These are phyloP conservation scores for Pristiophorus japonicus DNA, from an alignment of 2,113 vertebrate genomes.

Conservation along the genomic window DNA sequence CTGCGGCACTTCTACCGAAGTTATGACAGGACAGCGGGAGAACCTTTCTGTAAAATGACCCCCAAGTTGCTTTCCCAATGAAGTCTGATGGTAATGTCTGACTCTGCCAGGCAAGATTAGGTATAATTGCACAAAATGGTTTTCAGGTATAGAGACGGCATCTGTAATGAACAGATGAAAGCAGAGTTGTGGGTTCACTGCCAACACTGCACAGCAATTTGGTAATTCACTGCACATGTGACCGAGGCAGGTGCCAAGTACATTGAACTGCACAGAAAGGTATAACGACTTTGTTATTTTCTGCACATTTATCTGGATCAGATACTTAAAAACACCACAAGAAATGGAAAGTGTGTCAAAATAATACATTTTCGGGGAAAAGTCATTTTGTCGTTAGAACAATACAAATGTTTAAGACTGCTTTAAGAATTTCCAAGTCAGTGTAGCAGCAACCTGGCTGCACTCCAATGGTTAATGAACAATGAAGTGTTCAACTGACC, in stretches of 20 bases:
- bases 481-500: background rate
- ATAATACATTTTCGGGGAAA: background rate
- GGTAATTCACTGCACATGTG: background rate
- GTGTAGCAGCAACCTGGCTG: background rate
- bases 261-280: background rate
- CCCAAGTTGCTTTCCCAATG: background rate
- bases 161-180: background rate
- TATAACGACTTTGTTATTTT: background rate
- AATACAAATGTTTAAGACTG: background rate
- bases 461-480: slow-evolving; percentile 13
- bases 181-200: background rate
- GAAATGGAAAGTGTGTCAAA: background rate
- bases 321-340: background rate
- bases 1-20: background rate
- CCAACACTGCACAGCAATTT: background rate
- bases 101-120: background rate
- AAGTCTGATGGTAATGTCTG: background rate
- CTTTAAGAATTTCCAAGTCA: background rate
- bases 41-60: background rate
- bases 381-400: background rate
- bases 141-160: background rate
- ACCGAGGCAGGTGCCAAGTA: background rate
- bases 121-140: background rate
- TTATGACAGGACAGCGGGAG: background rate
- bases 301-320: background rate